Conservation (phyloP, 2,797 vertebrate species). For the Lepus townsendii region DNA sequence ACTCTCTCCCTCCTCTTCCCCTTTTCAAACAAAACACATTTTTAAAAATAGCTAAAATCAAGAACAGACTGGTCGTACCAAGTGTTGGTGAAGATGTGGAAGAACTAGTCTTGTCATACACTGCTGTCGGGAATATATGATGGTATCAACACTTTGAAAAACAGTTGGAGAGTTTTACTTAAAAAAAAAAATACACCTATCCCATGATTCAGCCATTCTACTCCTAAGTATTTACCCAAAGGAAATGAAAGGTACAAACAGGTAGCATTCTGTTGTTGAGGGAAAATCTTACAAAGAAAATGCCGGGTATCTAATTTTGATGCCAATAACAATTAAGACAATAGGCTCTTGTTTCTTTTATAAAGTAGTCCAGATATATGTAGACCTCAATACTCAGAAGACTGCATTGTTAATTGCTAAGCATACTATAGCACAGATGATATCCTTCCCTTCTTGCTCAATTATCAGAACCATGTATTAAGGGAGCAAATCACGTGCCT, state of each 20-base stretch:
- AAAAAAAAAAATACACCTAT: not conserved
- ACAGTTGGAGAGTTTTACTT: no score
- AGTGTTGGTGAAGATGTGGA: not conserved
- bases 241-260: not conserved
- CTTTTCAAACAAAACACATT: no score
- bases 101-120: not conserved
- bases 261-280: not conserved
- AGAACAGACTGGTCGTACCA: not conserved
- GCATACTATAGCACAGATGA: slow-evolving; percentile 1
- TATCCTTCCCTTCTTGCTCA: slow-evolving; percentile 3
- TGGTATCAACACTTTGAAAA: not conserved
- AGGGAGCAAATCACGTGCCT: not conserved
- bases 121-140: not conserved
- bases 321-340: not conserved
- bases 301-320: not conserved
- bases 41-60: not conserved
- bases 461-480: not conserved
- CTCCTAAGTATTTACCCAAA: no score
- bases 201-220: not conserved
- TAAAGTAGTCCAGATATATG: not conserved
- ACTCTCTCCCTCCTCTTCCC: no score
- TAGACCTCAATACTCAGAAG: not conserved
- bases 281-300: slow-evolving; percentile 17
- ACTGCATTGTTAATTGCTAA: not conserved
- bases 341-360: not conserved